These are phyloP conservation scores for Ictalurus furcatus DNA, from an alignment of 2,113 vertebrate species.

Conservation along the genomic window DNA sequence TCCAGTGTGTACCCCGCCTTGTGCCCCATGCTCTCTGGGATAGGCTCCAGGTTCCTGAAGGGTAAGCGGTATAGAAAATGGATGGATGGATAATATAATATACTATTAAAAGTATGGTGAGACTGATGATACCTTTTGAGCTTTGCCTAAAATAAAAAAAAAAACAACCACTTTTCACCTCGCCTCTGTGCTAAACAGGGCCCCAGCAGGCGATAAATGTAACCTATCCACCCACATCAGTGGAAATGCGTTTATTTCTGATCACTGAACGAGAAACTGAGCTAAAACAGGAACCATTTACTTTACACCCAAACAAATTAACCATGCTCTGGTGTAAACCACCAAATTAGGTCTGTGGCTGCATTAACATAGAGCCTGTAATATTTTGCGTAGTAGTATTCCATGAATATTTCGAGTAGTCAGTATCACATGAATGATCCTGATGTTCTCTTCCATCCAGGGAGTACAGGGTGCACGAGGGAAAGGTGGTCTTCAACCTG, in stretches of 20 bases:
- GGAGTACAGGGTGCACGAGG: slow-evolving; percentile 92
- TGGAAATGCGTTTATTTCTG: not conserved
- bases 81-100: not conserved
- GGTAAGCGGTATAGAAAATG: too few species aligned
- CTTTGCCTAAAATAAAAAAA: not conserved
- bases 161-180: not conserved
- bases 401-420: not conserved
- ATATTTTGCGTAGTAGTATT: not conserved
- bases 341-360: not conserved
- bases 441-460: slow-evolving; percentile 63
- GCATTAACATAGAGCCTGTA: not conserved
- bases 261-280: not conserved
- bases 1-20: too few species aligned
- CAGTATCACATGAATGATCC: not conserved
- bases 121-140: not conserved
- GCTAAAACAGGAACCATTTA: not conserved
- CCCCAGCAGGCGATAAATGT: not conserved
- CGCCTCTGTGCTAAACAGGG: not conserved
- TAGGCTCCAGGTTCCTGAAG: too few species aligned
- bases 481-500: slow-evolving; percentile 89
- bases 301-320: not conserved
- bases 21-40: too few species aligned
- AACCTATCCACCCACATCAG: not conserved
- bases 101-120: not conserved
- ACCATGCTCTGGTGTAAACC: not conserved